A percentile compares a stretch with the other conserved stretches of the same genome.
Conservation (phyloP, 2,888 invertebrate species). For the Plagodis pulveraria region DNA sequence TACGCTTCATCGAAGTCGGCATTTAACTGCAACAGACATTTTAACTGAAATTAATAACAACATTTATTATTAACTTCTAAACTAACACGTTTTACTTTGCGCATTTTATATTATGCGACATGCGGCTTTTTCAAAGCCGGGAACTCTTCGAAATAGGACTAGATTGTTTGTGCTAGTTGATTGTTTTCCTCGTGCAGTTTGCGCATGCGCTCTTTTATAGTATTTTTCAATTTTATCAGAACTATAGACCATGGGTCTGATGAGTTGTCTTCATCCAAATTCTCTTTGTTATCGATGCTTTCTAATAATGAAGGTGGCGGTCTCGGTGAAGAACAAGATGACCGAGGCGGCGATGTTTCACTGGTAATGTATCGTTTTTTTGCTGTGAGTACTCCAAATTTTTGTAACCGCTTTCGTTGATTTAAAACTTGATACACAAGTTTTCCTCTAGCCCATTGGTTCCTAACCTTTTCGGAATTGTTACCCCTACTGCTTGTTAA, state of each 20-base stretch:
- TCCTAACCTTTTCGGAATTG: too few relatives aligned
- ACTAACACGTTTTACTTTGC: too few relatives aligned
- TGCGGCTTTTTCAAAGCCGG: slow-evolving; percentile 12
- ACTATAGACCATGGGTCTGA: slow-evolving; percentile 14
- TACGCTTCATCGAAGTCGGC: neutral
- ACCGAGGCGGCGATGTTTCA: neutral
- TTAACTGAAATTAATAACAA: too few relatives aligned
- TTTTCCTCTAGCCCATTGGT: neutral
- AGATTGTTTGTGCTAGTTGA: neutral
- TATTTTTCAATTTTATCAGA: slow-evolving; percentile 8
- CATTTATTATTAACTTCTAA: too few relatives aligned
- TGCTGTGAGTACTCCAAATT: neutral
- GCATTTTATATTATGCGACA: neutral
- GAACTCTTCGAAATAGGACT: slow-evolving; percentile 8
- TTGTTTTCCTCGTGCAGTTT: neutral
- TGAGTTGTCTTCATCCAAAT: slow-evolving; percentile 11
- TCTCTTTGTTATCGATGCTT: neutral
- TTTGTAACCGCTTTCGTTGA: slow-evolving; percentile 1
- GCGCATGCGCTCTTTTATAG: slow-evolving; percentile 3
- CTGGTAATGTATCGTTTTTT: neutral
- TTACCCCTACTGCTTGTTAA: too few relatives aligned
- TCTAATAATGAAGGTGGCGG: neutral
- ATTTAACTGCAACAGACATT: neutral
- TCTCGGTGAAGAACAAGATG: neutral
- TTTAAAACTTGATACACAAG: neutral